Evolutionary conservation across 2,888 invertebrate species (phyloP).

Genomic region (Pogonocherus hispidulus): DNA sequence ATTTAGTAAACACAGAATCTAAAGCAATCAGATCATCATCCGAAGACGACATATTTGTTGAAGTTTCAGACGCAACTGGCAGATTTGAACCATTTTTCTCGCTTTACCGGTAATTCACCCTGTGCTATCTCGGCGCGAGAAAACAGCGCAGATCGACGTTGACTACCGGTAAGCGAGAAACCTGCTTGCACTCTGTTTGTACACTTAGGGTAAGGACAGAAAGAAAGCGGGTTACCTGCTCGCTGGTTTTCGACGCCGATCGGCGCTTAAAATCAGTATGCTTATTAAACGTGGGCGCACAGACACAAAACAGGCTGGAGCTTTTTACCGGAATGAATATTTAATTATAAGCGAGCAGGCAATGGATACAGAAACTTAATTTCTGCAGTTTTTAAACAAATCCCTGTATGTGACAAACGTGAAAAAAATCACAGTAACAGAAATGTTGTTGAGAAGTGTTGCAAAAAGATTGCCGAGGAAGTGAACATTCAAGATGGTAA

Average conservation of each 20-base stretch:
- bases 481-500: background rate
- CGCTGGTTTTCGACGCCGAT: slow-evolving; percentile 17
- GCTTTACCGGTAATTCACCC: no score
- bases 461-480: no score
- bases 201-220: slow-evolving; percentile 17
- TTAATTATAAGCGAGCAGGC: background rate
- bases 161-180: no score
- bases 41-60: slow-evolving; percentile 11
- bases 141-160: no score
- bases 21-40: slow-evolving; percentile 15
- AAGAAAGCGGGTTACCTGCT: slow-evolving; percentile 17
- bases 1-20: slow-evolving; percentile 12
- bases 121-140: no score
- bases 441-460: slow-evolving; percentile 3
- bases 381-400: no score
- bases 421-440: slow-evolving; percentile 1
- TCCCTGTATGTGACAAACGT: background rate
- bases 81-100: no score
- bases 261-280: slow-evolving; percentile 1
- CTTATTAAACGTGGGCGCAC: slow-evolving; percentile 11
- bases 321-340: slow-evolving; percentile 8
- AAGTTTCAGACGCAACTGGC: no score
- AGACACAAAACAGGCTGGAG: slow-evolving; percentile 7
- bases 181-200: no score
- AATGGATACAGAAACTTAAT: background rate